phyloP scores from a whole-genome alignment of 2,797 vertebrate species.

The Mionectes olivaceus region DNA sequence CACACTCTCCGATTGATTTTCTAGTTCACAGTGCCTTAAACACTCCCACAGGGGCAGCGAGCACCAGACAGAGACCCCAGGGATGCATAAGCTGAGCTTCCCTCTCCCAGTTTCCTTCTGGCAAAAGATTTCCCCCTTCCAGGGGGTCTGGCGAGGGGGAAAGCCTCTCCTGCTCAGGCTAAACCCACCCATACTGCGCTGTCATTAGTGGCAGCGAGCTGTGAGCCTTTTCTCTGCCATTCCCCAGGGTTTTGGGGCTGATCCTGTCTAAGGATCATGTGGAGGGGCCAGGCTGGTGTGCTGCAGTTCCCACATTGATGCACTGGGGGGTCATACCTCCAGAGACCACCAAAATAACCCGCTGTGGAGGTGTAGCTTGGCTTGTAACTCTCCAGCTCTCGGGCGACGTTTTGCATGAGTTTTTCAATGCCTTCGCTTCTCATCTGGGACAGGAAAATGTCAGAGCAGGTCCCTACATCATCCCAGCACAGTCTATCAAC shows the following conservation, averaged over 20 bases:
- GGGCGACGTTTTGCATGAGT: not conserved
- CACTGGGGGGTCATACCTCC: not conserved
- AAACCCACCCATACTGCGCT: rapidly evolving
- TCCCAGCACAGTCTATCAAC: not conserved
- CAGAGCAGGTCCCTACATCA: not conserved
- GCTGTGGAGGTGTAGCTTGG: not conserved
- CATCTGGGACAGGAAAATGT: not conserved
- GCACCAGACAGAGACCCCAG: not conserved
- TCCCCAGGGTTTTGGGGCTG: not conserved
- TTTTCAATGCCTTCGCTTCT: not conserved
- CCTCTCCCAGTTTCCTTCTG: not conserved
- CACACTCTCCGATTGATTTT: not conserved
- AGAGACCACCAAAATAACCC: not conserved
- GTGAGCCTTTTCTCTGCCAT: not conserved
- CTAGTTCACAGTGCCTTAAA: not conserved
- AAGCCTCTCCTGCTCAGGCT: rapidly evolving
- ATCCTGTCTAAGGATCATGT: not conserved
- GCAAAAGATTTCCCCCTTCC: not conserved
- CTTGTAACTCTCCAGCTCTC: not conserved
- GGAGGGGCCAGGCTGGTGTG: not conserved
- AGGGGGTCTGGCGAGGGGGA: not conserved
- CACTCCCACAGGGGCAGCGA: not conserved
- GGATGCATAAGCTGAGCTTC: not conserved
- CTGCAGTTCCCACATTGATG: not conserved
- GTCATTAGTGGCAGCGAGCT: not conserved